phyloP scores from a whole-genome alignment of 2,797 vertebrate genomes.

The Intellagama lesueurii region DNA sequence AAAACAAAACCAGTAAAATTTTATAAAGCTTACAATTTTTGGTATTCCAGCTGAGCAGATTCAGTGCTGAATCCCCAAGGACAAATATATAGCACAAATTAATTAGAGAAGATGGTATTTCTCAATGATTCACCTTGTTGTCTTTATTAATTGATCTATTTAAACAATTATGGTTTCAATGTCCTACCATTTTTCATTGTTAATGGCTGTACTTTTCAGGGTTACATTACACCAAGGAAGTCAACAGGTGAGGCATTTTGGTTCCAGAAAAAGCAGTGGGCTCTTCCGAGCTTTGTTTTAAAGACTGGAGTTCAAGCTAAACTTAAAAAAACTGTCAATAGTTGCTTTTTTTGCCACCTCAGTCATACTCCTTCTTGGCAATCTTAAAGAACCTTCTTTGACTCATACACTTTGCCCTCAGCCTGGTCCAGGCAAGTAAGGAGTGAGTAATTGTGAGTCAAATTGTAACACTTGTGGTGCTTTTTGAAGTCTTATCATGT shows the following conservation, averaged over 20 bases:
- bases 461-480: constrained; percentile 9
- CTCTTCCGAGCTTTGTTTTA: background rate
- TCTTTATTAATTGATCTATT: background rate
- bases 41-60: background rate
- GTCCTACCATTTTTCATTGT: background rate
- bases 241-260: background rate
- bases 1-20: no score
- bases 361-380: background rate
- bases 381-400: constrained; percentile 6
- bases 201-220: background rate
- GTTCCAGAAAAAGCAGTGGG: background rate
- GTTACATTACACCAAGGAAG: background rate
- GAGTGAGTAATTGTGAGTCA: constrained; percentile 31
- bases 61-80: background rate
- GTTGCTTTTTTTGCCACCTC: background rate
- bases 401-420: constrained; percentile 19
- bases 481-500: constrained; percentile 53
- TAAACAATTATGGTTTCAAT: background rate
- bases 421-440: background rate
- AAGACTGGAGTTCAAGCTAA: background rate
- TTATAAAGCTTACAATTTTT: background rate
- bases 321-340: background rate
- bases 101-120: background rate
- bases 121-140: background rate
- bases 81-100: background rate